Evolutionary conservation across 2,888 invertebrate species (phyloP).

Genomic region (Chaetogeoica ovagalla): DNA sequence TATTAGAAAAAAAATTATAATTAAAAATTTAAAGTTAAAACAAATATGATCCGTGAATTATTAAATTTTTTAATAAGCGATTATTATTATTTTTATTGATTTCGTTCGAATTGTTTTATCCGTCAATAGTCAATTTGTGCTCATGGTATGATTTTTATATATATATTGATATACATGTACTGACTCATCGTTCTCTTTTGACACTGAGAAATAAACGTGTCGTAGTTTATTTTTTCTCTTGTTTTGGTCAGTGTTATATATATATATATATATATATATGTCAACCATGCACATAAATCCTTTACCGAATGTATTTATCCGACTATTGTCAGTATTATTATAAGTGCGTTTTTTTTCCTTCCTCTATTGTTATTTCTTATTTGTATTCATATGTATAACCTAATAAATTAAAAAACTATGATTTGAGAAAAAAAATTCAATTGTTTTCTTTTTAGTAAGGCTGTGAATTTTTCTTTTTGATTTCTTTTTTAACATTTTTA

Average conservation of each 20-base stretch:
- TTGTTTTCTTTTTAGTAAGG: too few relatives aligned
- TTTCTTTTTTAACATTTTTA: too few relatives aligned
- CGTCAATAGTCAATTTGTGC: background rate
- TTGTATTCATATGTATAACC: slow-evolving; percentile 34
- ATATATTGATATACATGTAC: background rate
- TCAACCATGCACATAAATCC: slow-evolving; percentile 14
- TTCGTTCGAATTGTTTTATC: slow-evolving; percentile 13
- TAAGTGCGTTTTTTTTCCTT: background rate
- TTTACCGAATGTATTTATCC: slow-evolving; percentile 35
- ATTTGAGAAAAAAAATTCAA: background rate
- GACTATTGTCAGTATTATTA: slow-evolving; percentile 14
- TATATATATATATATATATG: slow-evolving; percentile 5
- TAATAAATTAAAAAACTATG: slow-evolving; percentile 38
- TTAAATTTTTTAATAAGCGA: slow-evolving; percentile 14
- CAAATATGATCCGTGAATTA: slow-evolving; percentile 17
- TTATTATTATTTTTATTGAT: slow-evolving; percentile 21
- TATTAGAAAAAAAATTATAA: background rate
- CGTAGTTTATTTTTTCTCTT: background rate
- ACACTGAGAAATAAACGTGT: too few relatives aligned
- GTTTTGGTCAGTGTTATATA: slow-evolving; percentile 20
- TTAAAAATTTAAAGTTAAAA: background rate
- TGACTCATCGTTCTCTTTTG: background rate
- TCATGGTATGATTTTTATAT: background rate
- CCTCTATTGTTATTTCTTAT: slow-evolving; percentile 47
- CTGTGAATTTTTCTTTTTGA: too few relatives aligned